Evolutionary conservation across 2,113 vertebrate species (phyloP), one percentile per base, ranked within the genome.

Genomic region (Castor canadensis): DNA sequence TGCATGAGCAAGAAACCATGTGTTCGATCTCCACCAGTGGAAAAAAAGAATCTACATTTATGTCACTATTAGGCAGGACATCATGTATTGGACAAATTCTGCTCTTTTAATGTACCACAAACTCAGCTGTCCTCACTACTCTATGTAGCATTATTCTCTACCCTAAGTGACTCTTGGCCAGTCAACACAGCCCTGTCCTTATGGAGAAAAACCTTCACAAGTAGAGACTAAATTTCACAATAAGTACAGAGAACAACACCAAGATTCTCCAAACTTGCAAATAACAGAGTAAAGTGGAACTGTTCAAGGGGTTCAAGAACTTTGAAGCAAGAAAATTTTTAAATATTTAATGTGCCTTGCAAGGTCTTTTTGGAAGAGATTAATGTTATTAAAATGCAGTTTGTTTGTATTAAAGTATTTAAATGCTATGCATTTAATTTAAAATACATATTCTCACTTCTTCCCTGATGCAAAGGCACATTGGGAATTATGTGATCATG

Each of bases 391-490:
- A 95, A 97, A 96, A 95, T 94, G 76, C 43, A 93, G 90, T 96
- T 97, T 98, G 96, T 96, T 97, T 97, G 32, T 94, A 98, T 96
- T 97, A 95, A 97, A 97, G 94, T 96, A 97, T 98, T 97, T 98
- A 98, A 98, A 96, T 97, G 92, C 52, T 92, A 95, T 91, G 72
- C 95, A 91, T 94, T 97, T 97, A 97, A 95, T 96, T 87, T 97
- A 96, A 97, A 97, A 97, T 95, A 95, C 91, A 95, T 92, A 97
- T 87, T 93, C 95, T 96, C 95, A 92, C 86, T 96, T 96, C 77
- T 94, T 94, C 77, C 62, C 62, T 95, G 86, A 97, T 95, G 88
- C 95, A 97, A 91, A 92, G 87, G 95, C 54, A 5, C 88, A 89
- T 30, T 92, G 97, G 96, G 96, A 95, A 93, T 97, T 97, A 96